Conservation (phyloP, 2,888 invertebrate genomes). For the Reticulitermes lucifugus region DNA sequence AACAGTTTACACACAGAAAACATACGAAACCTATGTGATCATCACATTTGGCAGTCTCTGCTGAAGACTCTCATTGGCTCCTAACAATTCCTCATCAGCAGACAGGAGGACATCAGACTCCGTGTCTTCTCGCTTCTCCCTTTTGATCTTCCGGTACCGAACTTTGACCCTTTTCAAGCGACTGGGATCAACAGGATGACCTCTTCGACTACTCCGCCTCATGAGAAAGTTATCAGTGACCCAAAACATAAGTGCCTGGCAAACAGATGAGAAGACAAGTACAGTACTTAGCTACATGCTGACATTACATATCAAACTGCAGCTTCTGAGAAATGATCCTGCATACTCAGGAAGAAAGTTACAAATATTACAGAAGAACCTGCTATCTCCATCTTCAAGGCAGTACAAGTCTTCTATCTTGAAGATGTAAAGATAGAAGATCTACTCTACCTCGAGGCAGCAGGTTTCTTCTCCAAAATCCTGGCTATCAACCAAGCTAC, state of each 20-base stretch:
- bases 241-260: conserved; percentile 86
- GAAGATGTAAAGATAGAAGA: too few relatives aligned
- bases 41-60: conserved; percentile 38
- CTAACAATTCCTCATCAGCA: conserved; percentile 71
- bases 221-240: conserved; percentile 87
- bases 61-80: conserved; percentile 59
- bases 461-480: too few relatives aligned
- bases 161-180: conserved; percentile 62
- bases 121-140: conserved; percentile 68
- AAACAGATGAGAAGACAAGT: too few relatives aligned
- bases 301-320: too few relatives aligned
- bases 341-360: too few relatives aligned
- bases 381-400: too few relatives aligned
- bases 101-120: conserved; percentile 68
- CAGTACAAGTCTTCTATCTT: too few relatives aligned
- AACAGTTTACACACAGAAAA: not conserved
- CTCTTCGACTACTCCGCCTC: conserved; percentile 63
- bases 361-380: too few relatives aligned
- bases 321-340: too few relatives aligned
- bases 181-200: conserved; percentile 57
- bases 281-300: too few relatives aligned
- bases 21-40: conserved; percentile 33
- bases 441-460: too few relatives aligned
- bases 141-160: conserved; percentile 71
- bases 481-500: too few relatives aligned